Percentiles rank a stretch among this genome's conserved stretches.
These are phyloP conservation scores for Hemithea aestivaria DNA, from an alignment of 2,888 invertebrate genomes.

Conservation along the genomic window DNA sequence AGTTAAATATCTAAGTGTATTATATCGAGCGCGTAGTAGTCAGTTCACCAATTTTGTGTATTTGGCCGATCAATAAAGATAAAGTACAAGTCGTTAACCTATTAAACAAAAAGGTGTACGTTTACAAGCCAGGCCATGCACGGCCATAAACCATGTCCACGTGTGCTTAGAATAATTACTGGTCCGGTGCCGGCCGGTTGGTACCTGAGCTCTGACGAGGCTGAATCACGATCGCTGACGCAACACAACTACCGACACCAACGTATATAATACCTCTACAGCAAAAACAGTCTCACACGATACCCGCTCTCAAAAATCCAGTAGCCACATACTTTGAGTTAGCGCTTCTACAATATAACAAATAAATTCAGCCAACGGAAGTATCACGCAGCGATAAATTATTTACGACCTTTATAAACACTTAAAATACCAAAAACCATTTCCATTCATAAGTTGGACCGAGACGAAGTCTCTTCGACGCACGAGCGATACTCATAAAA, in stretches of 20 bases:
- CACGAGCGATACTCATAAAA: conserved; percentile 71
- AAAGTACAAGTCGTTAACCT: conserved; percentile 62
- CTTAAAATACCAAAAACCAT: conserved; percentile 76
- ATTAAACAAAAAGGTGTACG: conserved; percentile 63
- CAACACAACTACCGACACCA: conserved; percentile 44
- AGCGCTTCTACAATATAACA: conserved; percentile 60
- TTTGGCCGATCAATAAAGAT: conserved; percentile 57
- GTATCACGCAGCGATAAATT: conserved; percentile 75
- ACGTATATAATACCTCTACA: conserved; percentile 34
- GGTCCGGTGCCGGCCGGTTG: conserved; percentile 38
- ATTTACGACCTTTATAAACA: conserved; percentile 75
- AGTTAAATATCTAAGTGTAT: background rate
- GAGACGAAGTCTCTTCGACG: conserved; percentile 59
- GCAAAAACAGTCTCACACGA: conserved; percentile 38
- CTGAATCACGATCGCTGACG: conserved; percentile 63
- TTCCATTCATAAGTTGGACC: conserved; percentile 74
- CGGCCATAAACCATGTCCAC: conserved; percentile 65
- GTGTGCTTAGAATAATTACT: conserved; percentile 73
- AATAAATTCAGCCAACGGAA: conserved; percentile 71
- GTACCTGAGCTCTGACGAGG: conserved; percentile 49
- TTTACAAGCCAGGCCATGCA: conserved; percentile 60
- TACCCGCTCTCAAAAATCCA: conserved; percentile 44
- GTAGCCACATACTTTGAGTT: conserved; percentile 57
- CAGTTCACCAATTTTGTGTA: conserved; percentile 34
- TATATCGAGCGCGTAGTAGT: conserved; percentile 1